Evolutionary conservation across 2,113 vertebrate genomes (phyloP).

Genomic region (Dicentrarchus labrax): DNA sequence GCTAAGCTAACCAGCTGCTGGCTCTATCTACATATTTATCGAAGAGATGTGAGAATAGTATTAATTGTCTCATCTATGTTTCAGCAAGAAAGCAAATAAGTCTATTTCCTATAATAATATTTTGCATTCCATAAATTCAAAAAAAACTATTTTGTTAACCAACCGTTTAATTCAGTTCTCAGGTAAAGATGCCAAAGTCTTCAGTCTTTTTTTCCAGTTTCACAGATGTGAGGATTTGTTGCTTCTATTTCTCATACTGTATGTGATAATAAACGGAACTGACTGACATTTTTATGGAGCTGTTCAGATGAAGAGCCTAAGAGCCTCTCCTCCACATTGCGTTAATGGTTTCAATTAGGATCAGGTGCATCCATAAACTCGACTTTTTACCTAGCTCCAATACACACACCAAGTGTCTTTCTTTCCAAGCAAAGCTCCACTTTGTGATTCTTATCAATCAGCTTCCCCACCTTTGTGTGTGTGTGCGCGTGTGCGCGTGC

Average conservation of each 20-base stretch:
- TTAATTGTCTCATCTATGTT: too few relatives aligned
- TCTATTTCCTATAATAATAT: neutral
- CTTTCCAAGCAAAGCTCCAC: slow-evolving; percentile 49
- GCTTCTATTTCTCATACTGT: neutral
- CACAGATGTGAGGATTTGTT: neutral
- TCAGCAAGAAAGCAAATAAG: neutral
- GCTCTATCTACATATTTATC: too few relatives aligned
- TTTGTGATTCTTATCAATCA: slow-evolving; percentile 59
- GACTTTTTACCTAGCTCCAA: neutral
- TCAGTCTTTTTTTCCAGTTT: neutral
- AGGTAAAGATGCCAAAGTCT: neutral
- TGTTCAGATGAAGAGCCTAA: neutral
- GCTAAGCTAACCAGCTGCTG: too few relatives aligned
- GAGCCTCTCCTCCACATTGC: too few relatives aligned
- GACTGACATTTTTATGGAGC: neutral
- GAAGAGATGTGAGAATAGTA: too few relatives aligned
- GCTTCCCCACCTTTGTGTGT: slow-evolving; percentile 25
- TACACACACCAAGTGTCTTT: slow-evolving; percentile 18
- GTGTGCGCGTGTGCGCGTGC: neutral
- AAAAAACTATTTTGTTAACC: neutral
- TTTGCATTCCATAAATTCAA: too few relatives aligned
- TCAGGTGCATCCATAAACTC: neutral
- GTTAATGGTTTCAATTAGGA: neutral
- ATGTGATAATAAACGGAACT: neutral
- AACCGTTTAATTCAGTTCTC: neutral